These are phyloP conservation scores for Corydoras maculifer DNA, from an alignment of 2,113 vertebrate genomes.

Conservation along the genomic window DNA sequence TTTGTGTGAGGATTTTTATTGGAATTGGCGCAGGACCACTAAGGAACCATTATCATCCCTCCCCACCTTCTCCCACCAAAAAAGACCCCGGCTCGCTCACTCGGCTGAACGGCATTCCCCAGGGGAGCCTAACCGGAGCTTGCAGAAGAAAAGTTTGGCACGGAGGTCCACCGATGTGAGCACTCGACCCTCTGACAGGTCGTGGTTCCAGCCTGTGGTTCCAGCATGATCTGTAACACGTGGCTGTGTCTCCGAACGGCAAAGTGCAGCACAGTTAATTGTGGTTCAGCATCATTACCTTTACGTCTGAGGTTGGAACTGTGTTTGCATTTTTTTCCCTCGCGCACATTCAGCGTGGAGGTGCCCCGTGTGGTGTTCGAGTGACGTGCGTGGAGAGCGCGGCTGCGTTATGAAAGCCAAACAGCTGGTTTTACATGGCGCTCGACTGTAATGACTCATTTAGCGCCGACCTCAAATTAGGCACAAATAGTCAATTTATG, in stretches of 20 bases:
- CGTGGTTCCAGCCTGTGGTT: no score
- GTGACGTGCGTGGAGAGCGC: not conserved
- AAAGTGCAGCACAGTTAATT: no score
- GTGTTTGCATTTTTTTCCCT: not conserved
- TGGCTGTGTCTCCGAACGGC: not conserved
- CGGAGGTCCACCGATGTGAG: no score
- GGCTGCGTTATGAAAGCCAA: constrained; percentile 29
- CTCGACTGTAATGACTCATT: constrained; percentile 31
- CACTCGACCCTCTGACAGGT: no score
- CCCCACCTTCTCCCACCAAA: constrained; percentile 1
- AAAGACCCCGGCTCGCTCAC: constrained; percentile 2
- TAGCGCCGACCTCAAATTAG: constrained; percentile 32
- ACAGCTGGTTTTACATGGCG: constrained; percentile 22
- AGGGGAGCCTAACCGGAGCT: no score
- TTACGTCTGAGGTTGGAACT: no score
- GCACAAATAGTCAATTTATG: constrained; percentile 16
- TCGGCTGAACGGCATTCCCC: no score
- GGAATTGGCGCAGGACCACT: constrained; percentile 12
- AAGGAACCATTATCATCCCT: not conserved
- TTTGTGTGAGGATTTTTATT: not conserved
- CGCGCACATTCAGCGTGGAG: not conserved
- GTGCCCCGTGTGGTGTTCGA: not conserved
- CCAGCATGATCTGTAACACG: no score
- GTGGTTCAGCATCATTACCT: no score
- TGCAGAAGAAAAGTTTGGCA: not conserved